Evolutionary conservation across 2,113 vertebrate species (phyloP), one percentile per base, ranked within the genome.

Genomic region (Leptobrachium leishanense): DNA sequence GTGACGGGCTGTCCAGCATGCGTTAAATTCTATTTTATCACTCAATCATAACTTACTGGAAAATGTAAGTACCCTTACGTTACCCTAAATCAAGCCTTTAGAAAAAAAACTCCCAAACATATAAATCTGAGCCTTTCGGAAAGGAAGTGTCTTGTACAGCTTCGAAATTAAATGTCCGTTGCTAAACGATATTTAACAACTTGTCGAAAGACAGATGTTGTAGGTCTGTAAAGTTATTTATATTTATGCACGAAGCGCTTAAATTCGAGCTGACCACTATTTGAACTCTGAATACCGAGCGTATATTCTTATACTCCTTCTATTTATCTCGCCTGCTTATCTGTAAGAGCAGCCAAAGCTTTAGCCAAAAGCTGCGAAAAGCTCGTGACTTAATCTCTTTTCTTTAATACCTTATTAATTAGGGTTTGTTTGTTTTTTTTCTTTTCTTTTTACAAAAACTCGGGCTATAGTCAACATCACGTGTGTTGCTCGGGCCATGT

Each of bases 281-380:
- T 92, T 93, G 92, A 94, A 94, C 92, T 91, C 88, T 84, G 88
- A 85, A 92, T 90, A 88, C 88, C 91, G 87, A 84, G 89, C 89
- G 89, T 87, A 87, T 80, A 85, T 87, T 90, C 91, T 90, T 86
- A 92, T 91, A 88, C 82, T 82, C 87, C 88, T 90, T 89, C 88
- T 92, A 85, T 87, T 89, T 92, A 91, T 93, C 92, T 89, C 20
- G 88, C 82, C 82, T 85, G 88, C 88, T 91, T 92, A 91, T 92
- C 90, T 90, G 82, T 85, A 82, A 86, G 84, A 87, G 43, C 44
- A 39, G 41, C 20, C 54, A 68, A 68, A 31, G 42, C 42, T 65
- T 65, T 40, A 50, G 46, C 4, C 4, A 50, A 50, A 50, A 8
- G 4, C 8, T 4, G 4, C 4, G 8, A 50, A 50, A 50, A 5